Evolutionary conservation across 1,140 invertebrate genomes (phyloP).

Genomic region (Homarus americanus): DNA sequence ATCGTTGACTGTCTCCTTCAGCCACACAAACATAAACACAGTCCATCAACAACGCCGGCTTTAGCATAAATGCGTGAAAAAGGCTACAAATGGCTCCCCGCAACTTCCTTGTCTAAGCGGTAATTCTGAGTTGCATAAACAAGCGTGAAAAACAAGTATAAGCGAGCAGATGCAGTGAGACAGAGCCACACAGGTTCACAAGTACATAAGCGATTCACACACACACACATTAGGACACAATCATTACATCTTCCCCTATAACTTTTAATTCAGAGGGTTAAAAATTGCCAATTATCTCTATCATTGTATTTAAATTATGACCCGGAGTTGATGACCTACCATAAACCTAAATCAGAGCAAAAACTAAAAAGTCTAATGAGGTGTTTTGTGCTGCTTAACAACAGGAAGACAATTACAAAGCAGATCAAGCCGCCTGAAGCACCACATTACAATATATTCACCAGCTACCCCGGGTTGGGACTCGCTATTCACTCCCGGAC

Average conservation of each 20-base stretch:
- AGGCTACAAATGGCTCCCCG: too few relatives aligned
- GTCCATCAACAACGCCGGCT: too few relatives aligned
- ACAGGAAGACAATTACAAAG: slow-evolving; percentile 26
- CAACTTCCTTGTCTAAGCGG: too few relatives aligned
- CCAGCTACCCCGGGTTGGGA: too few relatives aligned
- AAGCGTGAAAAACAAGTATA: background rate
- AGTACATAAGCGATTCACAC: background rate
- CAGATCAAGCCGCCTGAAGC: background rate
- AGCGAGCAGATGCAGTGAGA: background rate
- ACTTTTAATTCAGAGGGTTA: background rate
- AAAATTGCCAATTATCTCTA: slow-evolving; percentile 2
- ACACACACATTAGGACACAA: background rate
- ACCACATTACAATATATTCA: too few relatives aligned
- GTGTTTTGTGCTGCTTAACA: slow-evolving; percentile 40
- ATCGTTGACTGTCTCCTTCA: background rate
- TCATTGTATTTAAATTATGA: slow-evolving; percentile 30
- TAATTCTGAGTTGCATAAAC: too few relatives aligned
- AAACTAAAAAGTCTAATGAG: slow-evolving; percentile 17
- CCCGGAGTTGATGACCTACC: background rate
- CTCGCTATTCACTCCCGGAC: too few relatives aligned
- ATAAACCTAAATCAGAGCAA: slow-evolving; percentile 21
- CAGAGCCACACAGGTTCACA: background rate
- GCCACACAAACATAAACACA: too few relatives aligned
- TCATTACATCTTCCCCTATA: background rate
- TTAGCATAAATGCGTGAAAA: too few relatives aligned